Conservation (phyloP, 64 coral and sea anemone species). For the Acropora yongei region DNA sequence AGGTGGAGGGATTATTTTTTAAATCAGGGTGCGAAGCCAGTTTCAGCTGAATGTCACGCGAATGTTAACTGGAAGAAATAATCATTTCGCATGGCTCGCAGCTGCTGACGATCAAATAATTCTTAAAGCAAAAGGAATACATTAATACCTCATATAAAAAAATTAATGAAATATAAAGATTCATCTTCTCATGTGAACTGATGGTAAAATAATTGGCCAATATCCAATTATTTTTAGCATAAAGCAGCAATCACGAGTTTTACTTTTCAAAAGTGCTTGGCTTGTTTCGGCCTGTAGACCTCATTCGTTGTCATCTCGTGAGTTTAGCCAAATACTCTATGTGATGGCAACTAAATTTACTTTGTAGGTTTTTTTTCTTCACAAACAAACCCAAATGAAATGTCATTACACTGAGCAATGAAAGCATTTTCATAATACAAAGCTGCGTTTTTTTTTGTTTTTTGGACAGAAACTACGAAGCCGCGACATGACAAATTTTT, state of each 20-base stretch:
- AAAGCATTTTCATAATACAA: neutral
- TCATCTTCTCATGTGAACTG: too few species aligned
- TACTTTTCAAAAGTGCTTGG: neutral
- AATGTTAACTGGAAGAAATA: neutral
- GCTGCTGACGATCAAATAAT: too few species aligned
- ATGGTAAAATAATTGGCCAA: neutral
- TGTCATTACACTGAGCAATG: neutral
- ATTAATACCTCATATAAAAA: too few species aligned
- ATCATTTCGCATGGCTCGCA: too few species aligned
- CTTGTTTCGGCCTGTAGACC: neutral
- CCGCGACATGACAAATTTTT: too few species aligned
- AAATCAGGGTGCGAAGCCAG: neutral
- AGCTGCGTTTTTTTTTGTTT: neutral
- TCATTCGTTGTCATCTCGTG: neutral
- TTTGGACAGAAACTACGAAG: too few species aligned
- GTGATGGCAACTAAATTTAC: neutral
- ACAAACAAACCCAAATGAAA: neutral
- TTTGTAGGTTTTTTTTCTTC: neutral
- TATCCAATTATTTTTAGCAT: too few species aligned
- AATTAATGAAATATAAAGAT: too few species aligned
- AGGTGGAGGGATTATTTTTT: neutral
- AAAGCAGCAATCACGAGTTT: neutral
- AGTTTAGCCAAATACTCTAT: neutral
- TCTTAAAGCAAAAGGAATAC: too few species aligned
- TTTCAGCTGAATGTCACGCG: neutral